Evolutionary conservation across 2,113 vertebrate species (phyloP), one percentile per base, ranked within the genome.

Genomic region (Procapra przewalskii): DNA sequence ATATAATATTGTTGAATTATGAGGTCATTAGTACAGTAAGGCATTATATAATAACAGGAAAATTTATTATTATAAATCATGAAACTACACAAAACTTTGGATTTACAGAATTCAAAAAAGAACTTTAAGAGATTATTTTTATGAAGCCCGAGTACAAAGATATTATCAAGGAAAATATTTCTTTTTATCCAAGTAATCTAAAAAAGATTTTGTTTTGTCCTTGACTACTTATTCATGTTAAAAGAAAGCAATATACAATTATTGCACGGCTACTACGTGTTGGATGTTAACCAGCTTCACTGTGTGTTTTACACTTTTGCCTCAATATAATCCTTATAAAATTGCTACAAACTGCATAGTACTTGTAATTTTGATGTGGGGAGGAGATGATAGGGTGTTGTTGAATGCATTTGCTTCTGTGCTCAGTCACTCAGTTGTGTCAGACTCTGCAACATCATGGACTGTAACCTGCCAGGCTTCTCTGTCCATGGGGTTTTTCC

Each of bases 61-160:
- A 95, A 97, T n/a, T 94, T 94, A 52, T 90, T 90, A n/a, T 11
- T 33, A 94, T 88, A 91, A 94, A 86, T 84, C 71, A 94, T 33
- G 16, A 84, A 96, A 97, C n/a, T 54, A 43, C 3, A 60, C 40
- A 64, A 59, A 77, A 67, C 15, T 75, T 96, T 52, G 25, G 13
- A 4, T 45, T 96, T 91, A 55, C 67, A 60, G 40, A 77, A 7
- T 75, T 2, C 21, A 92, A 90, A 64, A 2, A 45, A 94, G 80
- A 89, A 50, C 6, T 17, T 57, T 93, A 62, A 60, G 6, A 62
- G 16, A 40, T 40, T 64, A 7, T 67, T 85, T 88, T 92, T 60
- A 27, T 91, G 82, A 64, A 93, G 48, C 36, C 14, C 6, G 57
- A 75, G 23, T 59, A 91, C 6, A 89, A 86, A 94, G 43, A 79